phyloP scores from a whole-genome alignment of 2,113 vertebrate species.

The Saccopteryx bilineata region DNA sequence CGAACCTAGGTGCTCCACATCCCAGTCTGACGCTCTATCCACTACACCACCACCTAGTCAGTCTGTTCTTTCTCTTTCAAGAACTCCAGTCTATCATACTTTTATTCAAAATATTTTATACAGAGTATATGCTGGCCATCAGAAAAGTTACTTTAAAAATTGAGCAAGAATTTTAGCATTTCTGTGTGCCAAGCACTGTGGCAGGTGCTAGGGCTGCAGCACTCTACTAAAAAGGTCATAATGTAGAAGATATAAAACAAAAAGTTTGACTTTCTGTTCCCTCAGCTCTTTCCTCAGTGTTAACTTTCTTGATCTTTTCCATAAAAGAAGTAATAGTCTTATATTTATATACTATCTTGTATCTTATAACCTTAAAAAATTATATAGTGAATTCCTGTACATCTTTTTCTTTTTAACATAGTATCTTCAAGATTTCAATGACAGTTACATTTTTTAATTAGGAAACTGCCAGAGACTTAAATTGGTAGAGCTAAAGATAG shows the following conservation, averaged over 20 bases:
- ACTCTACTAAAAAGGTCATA: slow-evolving; percentile 33
- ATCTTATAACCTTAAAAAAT: neutral
- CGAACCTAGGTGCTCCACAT: too few species aligned
- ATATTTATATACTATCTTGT: neutral
- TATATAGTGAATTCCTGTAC: neutral
- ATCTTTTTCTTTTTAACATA: slow-evolving; percentile 49
- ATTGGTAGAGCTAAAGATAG: slow-evolving; percentile 33
- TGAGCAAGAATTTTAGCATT: slow-evolving; percentile 24
- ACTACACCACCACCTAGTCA: too few species aligned
- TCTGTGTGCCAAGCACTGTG: neutral
- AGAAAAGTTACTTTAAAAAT: slow-evolving; percentile 31
- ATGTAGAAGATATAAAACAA: slow-evolving; percentile 1
- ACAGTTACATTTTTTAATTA: slow-evolving; percentile 50
- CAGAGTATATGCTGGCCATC: neutral
- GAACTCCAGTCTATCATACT: neutral
- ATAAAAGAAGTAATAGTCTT: slow-evolving; percentile 1
- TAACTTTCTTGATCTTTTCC: slow-evolving; percentile 25
- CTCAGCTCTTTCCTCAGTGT: neutral
- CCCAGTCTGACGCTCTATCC: too few species aligned
- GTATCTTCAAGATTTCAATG: slow-evolving; percentile 43
- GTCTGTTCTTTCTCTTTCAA: slow-evolving; percentile 31
- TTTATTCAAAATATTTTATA: neutral
- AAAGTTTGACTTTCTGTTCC: slow-evolving; percentile 50
- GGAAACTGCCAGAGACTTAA: slow-evolving; percentile 48
- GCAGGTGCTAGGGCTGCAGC: neutral